phyloP scores from a whole-genome alignment of 2,113 vertebrate species.

The Hipposideros armiger region DNA sequence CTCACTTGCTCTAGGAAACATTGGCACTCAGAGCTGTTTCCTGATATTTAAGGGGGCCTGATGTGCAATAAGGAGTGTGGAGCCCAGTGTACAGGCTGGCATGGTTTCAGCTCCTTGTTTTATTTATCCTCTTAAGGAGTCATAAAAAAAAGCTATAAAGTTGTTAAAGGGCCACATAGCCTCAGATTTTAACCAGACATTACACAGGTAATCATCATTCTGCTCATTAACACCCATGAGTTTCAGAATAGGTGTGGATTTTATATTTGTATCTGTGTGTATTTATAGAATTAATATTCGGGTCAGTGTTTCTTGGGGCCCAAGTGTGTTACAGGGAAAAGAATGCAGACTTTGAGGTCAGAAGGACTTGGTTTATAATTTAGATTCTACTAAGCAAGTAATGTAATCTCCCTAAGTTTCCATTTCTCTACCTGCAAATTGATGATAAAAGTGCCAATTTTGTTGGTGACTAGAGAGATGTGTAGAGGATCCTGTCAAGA shows the following conservation, averaged over 20 bases:
- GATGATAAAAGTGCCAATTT: background rate
- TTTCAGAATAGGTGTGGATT: background rate
- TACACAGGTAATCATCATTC: background rate
- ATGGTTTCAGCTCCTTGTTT: background rate
- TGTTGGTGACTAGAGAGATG: background rate
- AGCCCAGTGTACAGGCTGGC: background rate
- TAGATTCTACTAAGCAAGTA: background rate
- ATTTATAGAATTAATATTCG: background rate
- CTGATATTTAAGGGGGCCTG: background rate
- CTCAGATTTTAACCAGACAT: background rate
- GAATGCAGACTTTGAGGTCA: background rate
- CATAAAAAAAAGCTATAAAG: background rate
- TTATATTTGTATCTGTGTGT: background rate
- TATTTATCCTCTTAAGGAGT: background rate
- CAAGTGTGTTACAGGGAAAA: background rate
- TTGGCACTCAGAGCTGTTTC: background rate
- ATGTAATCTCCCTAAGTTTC: background rate
- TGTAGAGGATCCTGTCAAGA: background rate
- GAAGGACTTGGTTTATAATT: background rate
- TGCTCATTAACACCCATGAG: background rate
- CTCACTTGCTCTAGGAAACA: background rate
- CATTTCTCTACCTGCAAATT: slow-evolving; percentile 5
- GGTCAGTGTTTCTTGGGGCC: background rate
- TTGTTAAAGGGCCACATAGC: background rate
- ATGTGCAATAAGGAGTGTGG: background rate